phyloP scores from a whole-genome alignment of 2,888 invertebrate genomes.

The Labia minor region DNA sequence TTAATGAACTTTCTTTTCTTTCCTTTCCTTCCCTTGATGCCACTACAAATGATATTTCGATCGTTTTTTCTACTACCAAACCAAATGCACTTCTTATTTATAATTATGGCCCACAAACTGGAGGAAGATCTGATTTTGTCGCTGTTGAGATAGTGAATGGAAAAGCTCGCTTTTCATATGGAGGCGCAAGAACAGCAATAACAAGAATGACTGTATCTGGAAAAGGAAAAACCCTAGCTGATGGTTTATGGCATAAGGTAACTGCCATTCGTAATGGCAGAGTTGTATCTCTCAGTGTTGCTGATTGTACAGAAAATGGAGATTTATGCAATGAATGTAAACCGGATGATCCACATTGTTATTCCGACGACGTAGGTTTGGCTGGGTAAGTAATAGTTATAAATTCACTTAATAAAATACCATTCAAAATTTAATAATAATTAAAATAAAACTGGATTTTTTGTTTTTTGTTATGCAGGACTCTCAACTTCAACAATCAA shows the following conservation, averaged over 20 bases:
- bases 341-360: slow-evolving; percentile 71
- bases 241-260: slow-evolving; percentile 85
- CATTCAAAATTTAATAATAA: neutral
- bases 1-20: slow-evolving; percentile 81
- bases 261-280: slow-evolving; percentile 83
- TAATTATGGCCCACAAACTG: slow-evolving; percentile 78
- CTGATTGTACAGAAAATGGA: slow-evolving; percentile 72
- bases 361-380: slow-evolving; percentile 74
- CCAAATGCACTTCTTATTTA: slow-evolving; percentile 78
- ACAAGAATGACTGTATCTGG: slow-evolving; percentile 62
- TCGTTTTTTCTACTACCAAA: slow-evolving; percentile 83
- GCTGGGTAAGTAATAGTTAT: slow-evolving; percentile 59
- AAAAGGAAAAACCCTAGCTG: slow-evolving; percentile 55
- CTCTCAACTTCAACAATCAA: slow-evolving; percentile 82
- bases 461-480: too few species aligned
- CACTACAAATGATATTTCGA: slow-evolving; percentile 80
- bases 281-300: slow-evolving; percentile 73
- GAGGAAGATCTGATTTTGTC: slow-evolving; percentile 83
- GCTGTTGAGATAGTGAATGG: slow-evolving; percentile 81
- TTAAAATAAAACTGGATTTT: too few species aligned
- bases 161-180: slow-evolving; percentile 77
- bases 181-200: slow-evolving; percentile 78
- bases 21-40: slow-evolving; percentile 75
- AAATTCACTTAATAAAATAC: neutral
- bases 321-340: slow-evolving; percentile 77